Percentiles rank a stretch among this genome's conserved stretches.
Evolutionary conservation across 2,113 vertebrate genomes (phyloP).

Genomic region (Motacilla alba): DNA sequence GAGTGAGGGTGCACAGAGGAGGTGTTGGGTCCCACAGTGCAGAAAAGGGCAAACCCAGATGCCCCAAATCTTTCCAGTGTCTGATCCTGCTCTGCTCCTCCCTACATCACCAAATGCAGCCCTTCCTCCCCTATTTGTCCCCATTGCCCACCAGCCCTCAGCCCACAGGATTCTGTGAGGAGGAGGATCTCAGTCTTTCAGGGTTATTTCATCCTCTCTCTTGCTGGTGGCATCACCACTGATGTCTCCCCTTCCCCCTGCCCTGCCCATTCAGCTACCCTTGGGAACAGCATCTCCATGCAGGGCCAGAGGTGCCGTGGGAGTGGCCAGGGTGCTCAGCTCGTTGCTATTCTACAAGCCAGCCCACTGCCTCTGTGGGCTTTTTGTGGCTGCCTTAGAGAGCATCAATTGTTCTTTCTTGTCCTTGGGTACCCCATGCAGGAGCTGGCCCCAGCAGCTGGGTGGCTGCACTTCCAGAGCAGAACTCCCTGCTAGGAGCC

Average conservation of each 20-base stretch:
- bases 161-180: background rate
- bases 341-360: slow-evolving; percentile 7
- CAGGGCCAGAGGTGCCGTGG: background rate
- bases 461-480: background rate
- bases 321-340: background rate
- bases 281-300: background rate
- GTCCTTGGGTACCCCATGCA: background rate
- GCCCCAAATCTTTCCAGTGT: background rate
- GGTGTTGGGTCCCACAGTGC: background rate
- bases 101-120: rapidly evolving
- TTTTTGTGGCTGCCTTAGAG: background rate
- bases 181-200: background rate
- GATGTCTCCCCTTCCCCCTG: background rate
- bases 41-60: background rate
- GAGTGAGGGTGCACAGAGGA: background rate
- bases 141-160: background rate
- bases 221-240: background rate
- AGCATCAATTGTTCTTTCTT: slow-evolving; percentile 23
- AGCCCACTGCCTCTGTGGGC: background rate
- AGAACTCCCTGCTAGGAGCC: background rate
- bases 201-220: background rate
- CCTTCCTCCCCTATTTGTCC: background rate
- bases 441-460: background rate
- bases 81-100: background rate
- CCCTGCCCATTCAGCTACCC: background rate